Percentiles rank a stretch among this genome's conserved stretches.
Conservation (phyloP, 2,113 vertebrate species). For the Rhinoderma darwinii region DNA sequence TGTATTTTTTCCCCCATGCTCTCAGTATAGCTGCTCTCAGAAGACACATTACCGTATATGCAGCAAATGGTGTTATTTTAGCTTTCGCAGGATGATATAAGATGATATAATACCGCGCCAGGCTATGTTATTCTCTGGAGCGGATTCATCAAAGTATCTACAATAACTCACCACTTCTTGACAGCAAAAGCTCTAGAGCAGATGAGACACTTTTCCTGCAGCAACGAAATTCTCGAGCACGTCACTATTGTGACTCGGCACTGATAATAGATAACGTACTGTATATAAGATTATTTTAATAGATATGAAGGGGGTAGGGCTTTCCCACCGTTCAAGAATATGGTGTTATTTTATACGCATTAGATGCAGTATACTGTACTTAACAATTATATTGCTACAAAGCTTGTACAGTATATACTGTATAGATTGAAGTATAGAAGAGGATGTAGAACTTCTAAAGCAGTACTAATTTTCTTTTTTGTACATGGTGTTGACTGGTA, state of each 20-base stretch:
- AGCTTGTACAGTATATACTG: too few species aligned
- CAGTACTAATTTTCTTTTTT: too few species aligned
- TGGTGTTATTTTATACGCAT: neutral
- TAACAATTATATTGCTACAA: neutral
- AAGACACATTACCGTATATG: constrained; percentile 4
- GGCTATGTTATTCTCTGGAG: constrained; percentile 21
- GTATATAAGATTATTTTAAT: neutral
- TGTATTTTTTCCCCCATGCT: neutral
- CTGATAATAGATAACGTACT: neutral
- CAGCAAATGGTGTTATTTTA: constrained; percentile 9
- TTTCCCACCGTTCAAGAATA: neutral
- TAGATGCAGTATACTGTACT: neutral
- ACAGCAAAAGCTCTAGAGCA: neutral
- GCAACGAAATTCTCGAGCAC: neutral
- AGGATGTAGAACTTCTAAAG: too few species aligned
- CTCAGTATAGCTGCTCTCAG: neutral
- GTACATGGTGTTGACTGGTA: too few species aligned
- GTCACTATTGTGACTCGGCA: neutral
- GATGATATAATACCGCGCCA: constrained; percentile 21
- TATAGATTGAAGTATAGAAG: too few species aligned
- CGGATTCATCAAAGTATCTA: constrained; percentile 12
- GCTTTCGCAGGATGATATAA: constrained; percentile 25
- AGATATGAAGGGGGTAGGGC: neutral
- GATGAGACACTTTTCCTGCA: neutral
- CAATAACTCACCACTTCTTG: neutral